Base-by-base conservation (phyloP, 2,888 invertebrate species). In the Tenthredo amoena region DNA sequence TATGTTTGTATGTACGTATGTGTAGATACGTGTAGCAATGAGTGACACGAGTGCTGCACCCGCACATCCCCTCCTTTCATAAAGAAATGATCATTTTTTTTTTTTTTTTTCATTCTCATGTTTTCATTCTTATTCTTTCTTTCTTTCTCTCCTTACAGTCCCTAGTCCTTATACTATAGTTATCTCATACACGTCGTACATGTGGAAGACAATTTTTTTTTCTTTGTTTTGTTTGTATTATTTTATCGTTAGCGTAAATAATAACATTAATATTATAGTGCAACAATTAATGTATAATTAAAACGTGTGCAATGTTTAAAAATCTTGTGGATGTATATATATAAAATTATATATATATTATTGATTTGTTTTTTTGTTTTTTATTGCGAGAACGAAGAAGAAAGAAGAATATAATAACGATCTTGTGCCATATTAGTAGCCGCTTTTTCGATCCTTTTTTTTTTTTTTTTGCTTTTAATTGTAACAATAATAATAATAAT, bases 401-500 rank as follows among this genome's bases (percentile, higher is more conserved):
- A 43, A 43, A 47, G 15, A 47, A 15, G 2, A 47, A 47, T 47
- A 15, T 47, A 15, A 47, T 47, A 47, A 47, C 12, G 47, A 47
- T 47, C 12, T 12, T 47, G 47, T 47, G 47, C 47, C 12, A 47
- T 47, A 47, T 47, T 47, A 43, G 43, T 43, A 43, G 2, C 12
- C 43, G 43, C 2, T 43, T 43, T 10, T 50, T 50, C 26, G 26
- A 26, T 26, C 26, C 18, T 50, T 58, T 88, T 88, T 87, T 43
- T 43, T 1, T 43, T 43, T 43, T 43, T 2, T 43, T 43, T 43
- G 43, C 43, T 43, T 43, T 43, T 12, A 89, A 90, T 88, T 88
- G 89, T 90, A 88, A 86, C 79, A 43, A 88, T 77, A 85, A 87
- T 86, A 87, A 87, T 86, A 87, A 88, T 89, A 89, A 87, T 88